Base-by-base conservation (phyloP, 2,888 invertebrate genomes). In the Meta bourneti region DNA sequence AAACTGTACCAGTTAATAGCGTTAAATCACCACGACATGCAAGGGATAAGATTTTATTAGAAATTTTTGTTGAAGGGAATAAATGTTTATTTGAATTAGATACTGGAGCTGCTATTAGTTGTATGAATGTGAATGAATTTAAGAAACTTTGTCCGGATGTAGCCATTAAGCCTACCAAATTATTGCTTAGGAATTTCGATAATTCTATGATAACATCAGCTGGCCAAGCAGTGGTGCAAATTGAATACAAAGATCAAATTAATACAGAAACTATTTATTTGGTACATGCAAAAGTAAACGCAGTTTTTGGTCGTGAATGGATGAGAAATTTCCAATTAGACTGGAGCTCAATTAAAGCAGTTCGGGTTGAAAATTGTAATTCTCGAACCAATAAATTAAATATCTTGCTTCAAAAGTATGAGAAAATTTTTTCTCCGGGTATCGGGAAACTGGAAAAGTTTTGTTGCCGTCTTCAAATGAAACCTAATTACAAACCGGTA, bases 261-360 rank as follows among this genome's bases (percentile, higher is more conserved):
- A 85, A 85, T 85, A 85, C 85, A 85, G 85, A 85, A 85, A 85
- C 54, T 85, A 85, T 85, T 85, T 85, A 85, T 86, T 86, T 86
- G 70, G 85, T 85, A 77, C 77, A 85, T 85, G 85, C 77, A 85
- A 85, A 70, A 85, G 85, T 85, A 78, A 78, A 78, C 70, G 85
- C 85, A 77, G 85, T 85, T 77, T 85, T 85, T 85, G 85, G 77
- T 70, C 69, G 85, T 77, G 78, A 85, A 85, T 85, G 70, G 85
- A 77, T 77, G 78, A 85, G 85, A 70, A 78, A 75, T 77, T 85
- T 85, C 70, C 69, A 77, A 77, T 78, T 77, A 51, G 77, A 78
- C 85, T 85, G 85, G 85, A 84, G 84, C 77, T 84, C 84, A 84
- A 84, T 84, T 84, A 84, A 84, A 84, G 75, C 84, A 84, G 75